Base-by-base conservation (phyloP, 1,140 invertebrate species). In the Papilio aristodemus region DNA sequence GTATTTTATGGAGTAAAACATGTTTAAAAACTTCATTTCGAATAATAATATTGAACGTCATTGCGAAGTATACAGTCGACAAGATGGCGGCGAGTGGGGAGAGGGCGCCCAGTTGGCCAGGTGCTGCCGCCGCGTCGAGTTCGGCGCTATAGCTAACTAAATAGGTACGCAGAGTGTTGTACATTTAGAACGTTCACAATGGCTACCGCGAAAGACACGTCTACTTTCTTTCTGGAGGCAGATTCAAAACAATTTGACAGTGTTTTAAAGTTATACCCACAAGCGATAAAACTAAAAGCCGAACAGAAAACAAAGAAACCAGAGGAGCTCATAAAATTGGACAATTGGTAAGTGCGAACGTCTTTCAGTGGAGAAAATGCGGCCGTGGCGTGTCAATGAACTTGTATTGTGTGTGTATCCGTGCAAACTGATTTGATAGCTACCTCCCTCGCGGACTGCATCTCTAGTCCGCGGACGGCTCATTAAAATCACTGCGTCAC, bases 291-390 rank as follows among this genome's bases (percentile, higher is more conserved):
- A 89, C 91, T 97, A 75, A 97, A 97, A 92, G 96, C 97, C 63
- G 95, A 97, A 91, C 94, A 93, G 84, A 96, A 96, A 87, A 95
- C 94, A 80, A 98, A 97, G 93, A 97, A 97, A 92, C 96, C 97
- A 58, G 97, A 97, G 90, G 97, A 98, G 92, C 94, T 98, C 76
- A 96, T 98, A 90, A 97, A 97, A 92, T 93, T 98, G 90, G 97
- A 98, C 92, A 96, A 97, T 88, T 98, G 97, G 97, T 97, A 93
- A 96, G 95, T 96, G 75, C 78, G 75, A 85, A 89, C 83, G 86
- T 85, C 86, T 90, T 88, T 88, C 79, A 78, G 81, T 85, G 85
- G 89, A 91, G 89, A 91, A 91, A 91, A 91, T 89, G 89, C 89
- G 89, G 87, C 89, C 89, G 89, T 91, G 88, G 89, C 89, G 91